Base-by-base conservation (phyloP, 2,797 vertebrate species). In the Leptoclinus maculatus region DNA sequence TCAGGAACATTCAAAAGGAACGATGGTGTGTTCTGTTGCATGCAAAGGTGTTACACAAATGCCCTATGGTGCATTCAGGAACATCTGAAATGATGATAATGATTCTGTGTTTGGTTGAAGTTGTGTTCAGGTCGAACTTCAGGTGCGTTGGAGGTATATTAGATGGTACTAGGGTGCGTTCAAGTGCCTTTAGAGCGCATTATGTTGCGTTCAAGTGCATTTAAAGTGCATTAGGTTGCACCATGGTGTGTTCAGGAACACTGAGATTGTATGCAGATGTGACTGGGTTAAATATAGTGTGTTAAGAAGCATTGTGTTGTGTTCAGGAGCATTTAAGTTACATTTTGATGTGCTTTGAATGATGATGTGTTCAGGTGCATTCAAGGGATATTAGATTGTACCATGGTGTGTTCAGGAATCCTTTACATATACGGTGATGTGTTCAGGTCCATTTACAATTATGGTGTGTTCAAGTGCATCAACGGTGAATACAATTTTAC, bases 231-330 rank as follows among this genome's bases (percentile, higher is more conserved):
- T 29, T n/a, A 12, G 5, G 9, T 41, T 29, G 38, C 10, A n/a
- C n/a, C 41, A 21, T 34, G 59, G 25, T 80, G 60, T 14, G 34
- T 65, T 66, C 23, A 70, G 17, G n/a, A 14, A 36, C 19, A 59
- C 29, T 32, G 7, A 6, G 23, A 54, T 29, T 56, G 25, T 56
- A 29, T 57, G 13, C 8, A 57, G 16, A 19, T 17, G 29, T 57
- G 25, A 54, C 7, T 36, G 19, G 19, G 64, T 4, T 43, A 16
- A 16, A 3, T 17, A 16, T 4, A 14, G 3, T n/a, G 47, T 3
- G 43, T 49, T 21, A 17, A 41, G n/a, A 29, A 4, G 32, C 57
- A 36, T 49, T 45, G 21, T 51, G 47, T 21, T 49, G 21, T n/a
- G 43, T 45, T 45, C 43, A 45, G 4, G 43, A 2, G 16, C 17